A percentile compares a stretch with the other conserved stretches of the same genome.
Evolutionary conservation across 2,113 vertebrate species (phyloP).

Genomic region (Cacatua alba): DNA sequence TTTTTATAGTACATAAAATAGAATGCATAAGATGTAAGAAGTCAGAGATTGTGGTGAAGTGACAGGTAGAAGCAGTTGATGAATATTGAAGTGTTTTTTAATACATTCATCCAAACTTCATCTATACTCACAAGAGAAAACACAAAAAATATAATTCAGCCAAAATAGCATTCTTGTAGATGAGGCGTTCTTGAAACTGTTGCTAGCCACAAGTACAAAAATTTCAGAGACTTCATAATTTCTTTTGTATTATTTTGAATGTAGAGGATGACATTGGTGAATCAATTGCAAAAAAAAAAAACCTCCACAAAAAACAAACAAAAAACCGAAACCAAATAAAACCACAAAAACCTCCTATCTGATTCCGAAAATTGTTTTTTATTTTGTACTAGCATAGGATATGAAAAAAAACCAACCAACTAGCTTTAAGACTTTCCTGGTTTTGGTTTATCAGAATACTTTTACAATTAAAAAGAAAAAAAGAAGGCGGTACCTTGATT

Average conservation of each 20-base stretch:
- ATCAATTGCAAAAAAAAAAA: not conserved
- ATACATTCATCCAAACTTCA: not conserved
- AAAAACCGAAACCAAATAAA: not conserved
- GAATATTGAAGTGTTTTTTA: not conserved
- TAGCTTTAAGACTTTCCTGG: not conserved
- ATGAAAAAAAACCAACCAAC: not conserved
- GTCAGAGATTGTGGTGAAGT: not conserved
- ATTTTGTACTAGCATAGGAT: not conserved
- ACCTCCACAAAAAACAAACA: not conserved
- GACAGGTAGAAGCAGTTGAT: not conserved
- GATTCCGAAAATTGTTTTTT: not conserved
- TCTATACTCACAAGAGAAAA: not conserved
- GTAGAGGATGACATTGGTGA: not conserved
- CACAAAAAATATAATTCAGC: not conserved
- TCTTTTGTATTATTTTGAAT: not conserved
- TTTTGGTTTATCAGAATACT: not conserved
- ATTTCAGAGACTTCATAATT: not conserved
- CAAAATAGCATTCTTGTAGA: not conserved
- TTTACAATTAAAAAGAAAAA: not conserved
- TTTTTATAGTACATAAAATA: not conserved
- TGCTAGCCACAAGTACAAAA: not conserved
- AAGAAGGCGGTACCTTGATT: not conserved
- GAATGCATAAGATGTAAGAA: not conserved
- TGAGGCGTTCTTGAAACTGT: not conserved
- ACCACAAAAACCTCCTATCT: not conserved